A percentile compares a stretch with the other conserved stretches of the same genome.
Conservation (phyloP, 2,888 invertebrate species). For the Cheilosia vulpina region DNA sequence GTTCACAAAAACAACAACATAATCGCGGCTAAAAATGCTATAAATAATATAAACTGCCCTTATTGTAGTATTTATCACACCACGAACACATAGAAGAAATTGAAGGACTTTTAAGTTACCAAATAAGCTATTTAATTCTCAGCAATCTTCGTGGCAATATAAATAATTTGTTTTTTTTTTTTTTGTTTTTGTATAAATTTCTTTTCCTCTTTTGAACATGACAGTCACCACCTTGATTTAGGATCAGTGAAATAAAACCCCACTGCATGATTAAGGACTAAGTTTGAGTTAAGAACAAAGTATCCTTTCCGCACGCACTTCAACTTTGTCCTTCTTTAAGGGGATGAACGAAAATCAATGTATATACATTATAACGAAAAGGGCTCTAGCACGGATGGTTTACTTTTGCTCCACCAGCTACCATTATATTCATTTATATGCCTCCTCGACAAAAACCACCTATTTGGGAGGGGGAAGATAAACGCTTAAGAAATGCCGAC, state of each 20-base stretch:
- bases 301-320: constrained; percentile 19
- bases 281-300: constrained; percentile 27
- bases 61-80: too few species aligned
- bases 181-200: neutral
- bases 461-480: neutral
- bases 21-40: neutral
- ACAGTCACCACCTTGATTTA: constrained; percentile 19
- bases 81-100: too few species aligned
- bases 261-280: constrained; percentile 22
- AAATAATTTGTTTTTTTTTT: neutral
- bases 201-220: neutral
- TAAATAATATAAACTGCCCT: too few species aligned
- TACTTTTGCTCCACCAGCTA: neutral
- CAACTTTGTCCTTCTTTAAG: constrained; percentile 8
- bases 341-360: constrained; percentile 21
- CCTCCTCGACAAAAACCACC: constrained; percentile 4
- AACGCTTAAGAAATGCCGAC: constrained; percentile 1
- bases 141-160: neutral
- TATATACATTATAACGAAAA: constrained; percentile 1
- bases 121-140: neutral
- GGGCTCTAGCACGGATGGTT: neutral
- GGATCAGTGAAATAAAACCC: constrained; percentile 5
- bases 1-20: too few species aligned
- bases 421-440: constrained; percentile 11
- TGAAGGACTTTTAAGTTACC: neutral